Evolutionary conservation across 2,113 vertebrate genomes (phyloP).

Genomic region (Myrmophylax atrothorax): DNA sequence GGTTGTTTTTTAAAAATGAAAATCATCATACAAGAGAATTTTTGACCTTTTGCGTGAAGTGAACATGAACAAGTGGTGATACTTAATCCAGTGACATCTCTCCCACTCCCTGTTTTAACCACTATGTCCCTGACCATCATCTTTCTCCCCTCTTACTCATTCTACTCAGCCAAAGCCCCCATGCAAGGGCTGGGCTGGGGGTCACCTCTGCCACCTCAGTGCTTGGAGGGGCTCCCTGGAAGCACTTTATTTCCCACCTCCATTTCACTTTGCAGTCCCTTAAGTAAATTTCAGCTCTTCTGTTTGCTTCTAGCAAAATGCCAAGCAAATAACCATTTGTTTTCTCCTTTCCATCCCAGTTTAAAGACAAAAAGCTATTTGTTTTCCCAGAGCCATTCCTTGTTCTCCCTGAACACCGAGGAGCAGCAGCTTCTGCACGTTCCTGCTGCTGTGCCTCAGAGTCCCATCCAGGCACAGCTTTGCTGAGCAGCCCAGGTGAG

Average conservation of each 20-base stretch:
- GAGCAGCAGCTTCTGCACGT: accelerated
- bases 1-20: not conserved
- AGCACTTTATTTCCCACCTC: not conserved
- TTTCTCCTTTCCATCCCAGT: not conserved
- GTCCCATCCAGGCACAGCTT: not conserved
- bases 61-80: not conserved
- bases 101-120: not conserved
- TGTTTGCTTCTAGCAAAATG: not conserved
- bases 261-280: not conserved
- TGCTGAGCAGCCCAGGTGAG: not conserved
- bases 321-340: not conserved
- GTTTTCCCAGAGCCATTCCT: not conserved
- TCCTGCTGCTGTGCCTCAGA: not conserved
- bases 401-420: not conserved
- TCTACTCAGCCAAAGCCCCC: not conserved
- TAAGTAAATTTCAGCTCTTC: not conserved
- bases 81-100: not conserved
- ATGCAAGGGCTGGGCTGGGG: not conserved
- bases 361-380: not conserved
- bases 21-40: not conserved
- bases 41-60: conserved; percentile 25
- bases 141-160: not conserved
- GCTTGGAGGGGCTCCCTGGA: not conserved
- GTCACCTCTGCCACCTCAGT: not conserved
- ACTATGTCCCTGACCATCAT: not conserved